These are phyloP conservation scores for Beroe ovata DNA, from an alignment of 37 sponge, comb jelly and placozoan species.

Conservation along the genomic window DNA sequence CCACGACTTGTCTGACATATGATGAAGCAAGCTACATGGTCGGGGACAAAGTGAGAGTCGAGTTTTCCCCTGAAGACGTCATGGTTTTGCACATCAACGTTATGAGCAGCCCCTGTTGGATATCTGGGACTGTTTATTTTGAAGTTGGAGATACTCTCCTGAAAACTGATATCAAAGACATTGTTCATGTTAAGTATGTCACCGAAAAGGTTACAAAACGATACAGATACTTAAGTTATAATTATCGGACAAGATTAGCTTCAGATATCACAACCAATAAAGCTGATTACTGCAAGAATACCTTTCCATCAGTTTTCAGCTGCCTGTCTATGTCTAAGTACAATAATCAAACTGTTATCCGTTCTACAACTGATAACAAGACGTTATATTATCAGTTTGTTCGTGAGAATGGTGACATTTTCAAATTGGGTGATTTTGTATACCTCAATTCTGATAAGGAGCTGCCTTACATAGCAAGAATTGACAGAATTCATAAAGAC, in stretches of 20 bases:
- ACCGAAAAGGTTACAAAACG: constrained; percentile 5
- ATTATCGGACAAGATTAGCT: constrained; percentile 4
- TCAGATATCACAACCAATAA: constrained; percentile 22
- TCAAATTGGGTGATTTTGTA: constrained; percentile 52
- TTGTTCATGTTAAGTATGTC: constrained; percentile 9
- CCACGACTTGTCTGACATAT: constrained; percentile 22
- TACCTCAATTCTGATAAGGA: constrained; percentile 42
- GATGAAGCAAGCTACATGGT: constrained; percentile 2
- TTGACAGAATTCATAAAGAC: constrained; percentile 57
- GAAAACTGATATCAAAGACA: constrained; percentile 15
- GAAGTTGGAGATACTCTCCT: background rate
- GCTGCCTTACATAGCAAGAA: constrained; percentile 39
- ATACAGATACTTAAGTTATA: constrained; percentile 11
- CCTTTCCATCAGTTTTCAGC: background rate
- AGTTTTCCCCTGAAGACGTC: background rate
- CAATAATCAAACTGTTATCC: constrained; percentile 26
- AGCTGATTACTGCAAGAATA: background rate
- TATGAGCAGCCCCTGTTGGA: constrained; percentile 16
- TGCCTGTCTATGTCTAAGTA: background rate
- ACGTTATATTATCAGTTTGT: constrained; percentile 37
- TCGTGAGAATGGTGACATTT: constrained; percentile 43
- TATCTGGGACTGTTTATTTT: constrained; percentile 43
- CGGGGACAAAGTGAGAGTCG: constrained; percentile 4
- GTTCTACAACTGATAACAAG: constrained; percentile 6
- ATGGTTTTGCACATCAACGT: constrained; percentile 32